These are phyloP conservation scores for Bombus polaris DNA, from an alignment of 1,140 invertebrate species.

Conservation along the genomic window DNA sequence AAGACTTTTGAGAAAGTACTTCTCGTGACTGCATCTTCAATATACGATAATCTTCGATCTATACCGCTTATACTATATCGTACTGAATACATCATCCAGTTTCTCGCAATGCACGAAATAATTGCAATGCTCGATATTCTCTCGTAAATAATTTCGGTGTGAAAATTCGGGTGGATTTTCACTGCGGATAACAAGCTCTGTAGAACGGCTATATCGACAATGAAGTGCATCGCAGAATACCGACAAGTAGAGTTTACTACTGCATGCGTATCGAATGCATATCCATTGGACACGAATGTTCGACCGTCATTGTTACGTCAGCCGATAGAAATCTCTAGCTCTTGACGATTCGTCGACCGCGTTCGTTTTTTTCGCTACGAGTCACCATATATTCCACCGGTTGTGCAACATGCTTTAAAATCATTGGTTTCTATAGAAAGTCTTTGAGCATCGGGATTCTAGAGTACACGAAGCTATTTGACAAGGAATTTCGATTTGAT, in stretches of 20 bases:
- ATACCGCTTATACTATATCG: neutral
- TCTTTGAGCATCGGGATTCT: neutral
- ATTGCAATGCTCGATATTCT: neutral
- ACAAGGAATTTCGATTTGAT: neutral
- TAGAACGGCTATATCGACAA: neutral
- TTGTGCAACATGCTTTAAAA: neutral
- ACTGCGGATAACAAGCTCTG: neutral
- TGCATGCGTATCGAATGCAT: slow-evolving; percentile 19
- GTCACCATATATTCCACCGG: neutral
- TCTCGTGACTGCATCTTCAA: neutral
- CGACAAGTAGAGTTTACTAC: neutral
- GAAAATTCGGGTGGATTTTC: neutral
- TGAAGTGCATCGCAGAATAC: neutral
- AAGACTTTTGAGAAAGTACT: neutral
- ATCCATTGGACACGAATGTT: slow-evolving; percentile 24
- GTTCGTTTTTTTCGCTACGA: neutral
- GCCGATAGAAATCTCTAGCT: neutral
- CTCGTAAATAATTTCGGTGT: neutral
- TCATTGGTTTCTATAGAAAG: too few relatives aligned
- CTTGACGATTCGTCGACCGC: neutral
- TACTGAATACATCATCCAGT: neutral
- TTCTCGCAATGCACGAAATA: neutral
- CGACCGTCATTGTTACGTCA: slow-evolving; percentile 11
- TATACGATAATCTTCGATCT: slow-evolving; percentile 8
- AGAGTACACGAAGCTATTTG: neutral